Conservation (phyloP, 2,113 vertebrate species). For the Theristicus caerulescens region DNA sequence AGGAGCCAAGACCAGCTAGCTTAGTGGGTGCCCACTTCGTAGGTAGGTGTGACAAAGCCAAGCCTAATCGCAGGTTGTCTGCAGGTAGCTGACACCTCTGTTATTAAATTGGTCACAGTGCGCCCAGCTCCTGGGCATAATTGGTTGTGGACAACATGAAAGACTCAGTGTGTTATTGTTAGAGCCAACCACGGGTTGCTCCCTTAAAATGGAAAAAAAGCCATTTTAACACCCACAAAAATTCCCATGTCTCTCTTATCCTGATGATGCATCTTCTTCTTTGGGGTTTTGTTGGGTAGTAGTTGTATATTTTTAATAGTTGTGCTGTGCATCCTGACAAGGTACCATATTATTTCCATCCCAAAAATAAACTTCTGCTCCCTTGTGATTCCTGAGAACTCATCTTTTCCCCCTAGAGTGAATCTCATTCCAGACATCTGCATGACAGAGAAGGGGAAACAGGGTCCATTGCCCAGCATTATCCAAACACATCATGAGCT, state of each 20-base stretch:
- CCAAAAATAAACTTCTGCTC: not conserved
- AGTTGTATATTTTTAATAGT: not conserved
- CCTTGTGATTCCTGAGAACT: not conserved
- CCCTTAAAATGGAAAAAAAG: not conserved
- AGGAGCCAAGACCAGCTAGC: not conserved
- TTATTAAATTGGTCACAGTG: constrained; percentile 37
- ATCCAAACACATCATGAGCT: not conserved
- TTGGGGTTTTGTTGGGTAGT: not conserved
- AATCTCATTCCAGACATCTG: not conserved
- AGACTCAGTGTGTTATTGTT: constrained; percentile 3
- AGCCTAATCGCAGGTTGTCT: constrained; percentile 46
- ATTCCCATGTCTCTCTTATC: not conserved
- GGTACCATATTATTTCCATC: not conserved
- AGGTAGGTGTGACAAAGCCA: constrained; percentile 31
- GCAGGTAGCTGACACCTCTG: not conserved
- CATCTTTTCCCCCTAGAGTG: not conserved
- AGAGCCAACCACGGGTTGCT: not conserved
- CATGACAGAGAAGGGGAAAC: not conserved
- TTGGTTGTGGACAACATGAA: constrained; percentile 4
- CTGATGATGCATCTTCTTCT: not conserved
- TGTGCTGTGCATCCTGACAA: not conserved
- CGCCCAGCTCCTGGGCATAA: not conserved
- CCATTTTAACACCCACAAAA: not conserved
- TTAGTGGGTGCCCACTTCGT: not conserved
- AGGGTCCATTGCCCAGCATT: not conserved